phyloP scores from a whole-genome alignment of 2,888 invertebrate species.

The Melanargia galathea region DNA sequence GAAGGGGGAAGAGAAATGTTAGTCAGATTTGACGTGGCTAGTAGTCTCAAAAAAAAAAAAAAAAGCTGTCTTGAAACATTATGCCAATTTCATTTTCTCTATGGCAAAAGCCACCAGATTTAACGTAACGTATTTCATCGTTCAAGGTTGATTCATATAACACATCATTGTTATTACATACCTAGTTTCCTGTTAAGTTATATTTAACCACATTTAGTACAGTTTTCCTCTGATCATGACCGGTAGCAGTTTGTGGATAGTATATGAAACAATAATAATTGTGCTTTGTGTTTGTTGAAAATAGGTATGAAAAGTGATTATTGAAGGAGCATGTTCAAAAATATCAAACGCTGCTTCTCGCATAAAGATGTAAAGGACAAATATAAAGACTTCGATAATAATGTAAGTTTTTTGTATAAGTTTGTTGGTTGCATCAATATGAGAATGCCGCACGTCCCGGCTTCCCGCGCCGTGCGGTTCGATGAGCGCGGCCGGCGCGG shows the following conservation, averaged over 20 bases:
- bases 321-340: conserved; percentile 30
- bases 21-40: no score
- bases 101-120: conserved; percentile 30
- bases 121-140: conserved; percentile 52
- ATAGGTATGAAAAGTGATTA: background rate
- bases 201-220: conserved; percentile 31
- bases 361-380: conserved; percentile 11
- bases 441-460: no score
- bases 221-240: conserved; percentile 33
- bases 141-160: conserved; percentile 49
- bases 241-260: conserved; percentile 29
- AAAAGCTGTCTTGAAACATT: no score
- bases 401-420: conserved; percentile 25
- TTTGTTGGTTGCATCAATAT: no score
- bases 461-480: no score
- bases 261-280: conserved; percentile 1
- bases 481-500: no score
- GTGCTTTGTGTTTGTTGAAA: conserved; percentile 4
- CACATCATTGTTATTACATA: conserved; percentile 42
- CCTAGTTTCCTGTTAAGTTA: conserved; percentile 42
- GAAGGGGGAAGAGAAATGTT: background rate
- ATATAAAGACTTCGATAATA: conserved; percentile 4
- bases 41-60: no score
- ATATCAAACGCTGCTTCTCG: conserved; percentile 28
- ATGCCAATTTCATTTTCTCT: no score